phyloP scores from a whole-genome alignment of 2,113 vertebrate genomes.

The Leptobrachium leishanense region DNA sequence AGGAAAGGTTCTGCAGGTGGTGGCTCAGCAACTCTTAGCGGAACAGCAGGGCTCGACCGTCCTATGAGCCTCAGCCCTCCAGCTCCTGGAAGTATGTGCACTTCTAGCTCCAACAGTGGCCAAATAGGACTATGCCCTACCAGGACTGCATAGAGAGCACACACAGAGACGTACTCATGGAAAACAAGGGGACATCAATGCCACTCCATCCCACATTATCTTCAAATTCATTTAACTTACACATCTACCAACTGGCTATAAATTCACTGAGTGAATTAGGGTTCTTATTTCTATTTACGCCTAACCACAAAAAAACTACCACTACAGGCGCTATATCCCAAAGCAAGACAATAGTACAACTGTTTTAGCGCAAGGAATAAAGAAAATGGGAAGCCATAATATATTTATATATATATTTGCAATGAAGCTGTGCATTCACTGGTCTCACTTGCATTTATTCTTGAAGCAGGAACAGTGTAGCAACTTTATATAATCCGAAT shows the following conservation, averaged over 20 bases:
- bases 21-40: conserved; percentile 30
- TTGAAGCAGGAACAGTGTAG: too few relatives aligned
- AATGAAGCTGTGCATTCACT: too few relatives aligned
- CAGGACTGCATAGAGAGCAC: conserved; percentile 50
- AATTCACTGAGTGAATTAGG: not conserved
- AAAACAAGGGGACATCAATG: not conserved
- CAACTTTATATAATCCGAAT: too few relatives aligned
- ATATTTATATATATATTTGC: too few relatives aligned
- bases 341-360: too few relatives aligned
- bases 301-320: too few relatives aligned
- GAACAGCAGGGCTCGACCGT: conserved; percentile 58
- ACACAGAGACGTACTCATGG: not conserved
- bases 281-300: not conserved
- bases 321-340: too few relatives aligned
- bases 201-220: not conserved
- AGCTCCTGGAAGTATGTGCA: conserved; percentile 57
- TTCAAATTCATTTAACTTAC: not conserved
- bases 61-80: conserved; percentile 56
- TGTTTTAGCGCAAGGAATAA: too few relatives aligned
- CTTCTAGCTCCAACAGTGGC: conserved; percentile 47
- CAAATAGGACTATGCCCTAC: conserved; percentile 63
- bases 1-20: conserved; percentile 74
- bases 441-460: too few relatives aligned
- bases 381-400: too few relatives aligned
- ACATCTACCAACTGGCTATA: not conserved